phyloP scores from a whole-genome alignment of 2,888 invertebrate species.

The Cristatella mucedo region DNA sequence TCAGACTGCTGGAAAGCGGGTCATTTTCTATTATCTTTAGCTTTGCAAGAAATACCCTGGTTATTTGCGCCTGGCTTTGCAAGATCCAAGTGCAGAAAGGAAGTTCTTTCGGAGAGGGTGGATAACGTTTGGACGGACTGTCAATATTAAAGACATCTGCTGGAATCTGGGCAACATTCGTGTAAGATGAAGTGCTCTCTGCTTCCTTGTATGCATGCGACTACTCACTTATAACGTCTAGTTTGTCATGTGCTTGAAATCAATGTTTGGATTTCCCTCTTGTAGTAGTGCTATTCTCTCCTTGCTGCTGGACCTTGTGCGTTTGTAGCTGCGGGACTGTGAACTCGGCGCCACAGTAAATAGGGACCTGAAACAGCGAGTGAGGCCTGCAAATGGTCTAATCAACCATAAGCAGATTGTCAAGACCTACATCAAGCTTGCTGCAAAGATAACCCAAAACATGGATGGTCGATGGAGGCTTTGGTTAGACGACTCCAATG shows the following conservation, averaged over 20 bases:
- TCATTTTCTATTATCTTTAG: too few species aligned
- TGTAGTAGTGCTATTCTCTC: not conserved
- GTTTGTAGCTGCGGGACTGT: slow-evolving; percentile 69
- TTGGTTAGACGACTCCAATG: slow-evolving; percentile 47
- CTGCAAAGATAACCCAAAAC: slow-evolving; percentile 76
- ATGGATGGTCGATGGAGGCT: slow-evolving; percentile 67
- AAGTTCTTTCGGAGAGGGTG: slow-evolving; percentile 92
- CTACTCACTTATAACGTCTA: not conserved
- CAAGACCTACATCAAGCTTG: slow-evolving; percentile 74
- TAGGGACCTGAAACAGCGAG: slow-evolving; percentile 79
- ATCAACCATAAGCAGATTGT: slow-evolving; percentile 42
- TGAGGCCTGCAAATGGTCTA: slow-evolving; percentile 51
- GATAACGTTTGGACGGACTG: slow-evolving; percentile 89
- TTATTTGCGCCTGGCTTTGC: slow-evolving; percentile 81
- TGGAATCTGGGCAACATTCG: slow-evolving; percentile 93
- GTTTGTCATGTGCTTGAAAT: slow-evolving; percentile 4
- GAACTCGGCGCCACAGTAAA: slow-evolving; percentile 91
- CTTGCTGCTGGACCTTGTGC: too few species aligned
- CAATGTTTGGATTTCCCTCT: not conserved
- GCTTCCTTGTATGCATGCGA: not conserved
- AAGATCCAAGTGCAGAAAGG: slow-evolving; percentile 88
- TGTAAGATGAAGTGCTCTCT: slow-evolving; percentile 39
- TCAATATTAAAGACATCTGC: slow-evolving; percentile 97
- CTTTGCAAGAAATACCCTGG: slow-evolving; percentile 68
- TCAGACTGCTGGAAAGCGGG: too few species aligned